A percentile compares a stretch with the other conserved stretches of the same genome.
Conservation (phyloP, 2,797 vertebrate genomes). For the Poliocrania exsul region DNA sequence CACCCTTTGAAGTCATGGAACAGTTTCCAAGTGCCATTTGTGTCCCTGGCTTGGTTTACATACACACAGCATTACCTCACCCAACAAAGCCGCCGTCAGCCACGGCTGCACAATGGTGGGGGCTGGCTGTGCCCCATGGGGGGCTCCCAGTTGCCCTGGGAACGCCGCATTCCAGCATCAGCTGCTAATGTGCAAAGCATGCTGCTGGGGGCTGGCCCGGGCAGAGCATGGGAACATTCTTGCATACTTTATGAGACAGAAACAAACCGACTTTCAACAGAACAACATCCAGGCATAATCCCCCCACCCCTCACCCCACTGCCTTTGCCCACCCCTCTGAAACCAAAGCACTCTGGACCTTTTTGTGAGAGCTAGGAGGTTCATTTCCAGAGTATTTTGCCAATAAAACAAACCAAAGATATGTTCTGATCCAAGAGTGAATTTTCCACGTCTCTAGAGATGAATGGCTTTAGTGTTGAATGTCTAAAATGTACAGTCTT, state of each 20-base stretch:
- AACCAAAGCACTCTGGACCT: not conserved
- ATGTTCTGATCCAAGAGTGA: not conserved
- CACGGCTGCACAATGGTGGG: slow-evolving; percentile 62
- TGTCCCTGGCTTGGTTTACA: slow-evolving; percentile 68
- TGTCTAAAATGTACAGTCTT: not conserved
- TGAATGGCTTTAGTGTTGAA: not conserved
- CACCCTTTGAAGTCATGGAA: slow-evolving; percentile 60
- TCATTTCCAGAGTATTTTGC: not conserved
- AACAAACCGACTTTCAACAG: slow-evolving; percentile 53
- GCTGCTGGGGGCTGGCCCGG: slow-evolving; percentile 55
- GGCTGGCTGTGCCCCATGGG: slow-evolving; percentile 66
- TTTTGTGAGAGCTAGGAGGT: not conserved
- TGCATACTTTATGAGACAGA: slow-evolving; percentile 72
- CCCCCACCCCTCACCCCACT: fast-evolving
- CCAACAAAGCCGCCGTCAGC: slow-evolving; percentile 70
- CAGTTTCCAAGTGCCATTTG: slow-evolving; percentile 71
- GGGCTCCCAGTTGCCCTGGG: slow-evolving; percentile 77
- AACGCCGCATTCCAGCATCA: slow-evolving; percentile 79
- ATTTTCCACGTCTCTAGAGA: not conserved
- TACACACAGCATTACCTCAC: slow-evolving; percentile 78
- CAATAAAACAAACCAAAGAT: not conserved
- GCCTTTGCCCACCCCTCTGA: not conserved
- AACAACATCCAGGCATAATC: slow-evolving; percentile 59
- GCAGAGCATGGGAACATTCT: slow-evolving; percentile 73
- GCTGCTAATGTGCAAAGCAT: slow-evolving; percentile 74